Percentiles rank a stretch among this genome's conserved stretches.
These are phyloP conservation scores for Teleopsis dalmanni DNA, from an alignment of 1,140 invertebrate species.

Conservation along the genomic window DNA sequence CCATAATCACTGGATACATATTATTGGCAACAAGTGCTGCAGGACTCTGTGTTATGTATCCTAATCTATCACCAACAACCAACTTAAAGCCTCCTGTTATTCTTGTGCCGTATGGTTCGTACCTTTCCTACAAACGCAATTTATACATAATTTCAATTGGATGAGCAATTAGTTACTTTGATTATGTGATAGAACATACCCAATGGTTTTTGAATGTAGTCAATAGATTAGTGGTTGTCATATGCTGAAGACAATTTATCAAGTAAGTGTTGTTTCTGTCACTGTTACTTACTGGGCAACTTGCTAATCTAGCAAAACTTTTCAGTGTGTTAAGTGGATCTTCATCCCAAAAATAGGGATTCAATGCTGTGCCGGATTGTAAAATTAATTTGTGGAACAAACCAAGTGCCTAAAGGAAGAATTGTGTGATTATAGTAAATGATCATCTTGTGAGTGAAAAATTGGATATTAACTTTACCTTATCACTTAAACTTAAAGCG, in stretches of 20 bases:
- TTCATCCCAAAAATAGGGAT: conserved; percentile 35
- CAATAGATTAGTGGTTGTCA: conserved; percentile 28
- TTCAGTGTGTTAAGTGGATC: conserved; percentile 21
- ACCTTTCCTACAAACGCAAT: conserved; percentile 13
- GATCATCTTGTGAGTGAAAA: background rate
- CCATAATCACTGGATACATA: conserved; percentile 22
- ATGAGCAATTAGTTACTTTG: too few relatives aligned
- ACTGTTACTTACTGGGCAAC: conserved; percentile 19
- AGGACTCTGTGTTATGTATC: conserved; percentile 27
- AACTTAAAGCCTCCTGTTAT: conserved; percentile 34
- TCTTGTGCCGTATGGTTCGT: conserved; percentile 23
- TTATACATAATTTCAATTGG: background rate
- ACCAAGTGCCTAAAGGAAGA: conserved; percentile 12
- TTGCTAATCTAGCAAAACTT: conserved; percentile 27
- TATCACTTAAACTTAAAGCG: conserved; percentile 43
- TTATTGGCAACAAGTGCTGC: conserved; percentile 21
- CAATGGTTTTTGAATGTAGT: conserved; percentile 22
- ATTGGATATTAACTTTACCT: background rate
- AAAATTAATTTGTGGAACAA: conserved; percentile 35
- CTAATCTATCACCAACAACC: conserved; percentile 30
- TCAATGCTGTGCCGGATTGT: conserved; percentile 39
- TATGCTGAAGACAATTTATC: conserved; percentile 21
- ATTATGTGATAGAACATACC: too few relatives aligned
- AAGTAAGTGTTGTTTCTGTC: conserved; percentile 7
- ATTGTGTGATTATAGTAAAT: background rate